Percentiles rank a stretch among this genome's conserved stretches.
Conservation (phyloP, 2,797 vertebrate genomes). For the Ptychadena robeensis region DNA sequence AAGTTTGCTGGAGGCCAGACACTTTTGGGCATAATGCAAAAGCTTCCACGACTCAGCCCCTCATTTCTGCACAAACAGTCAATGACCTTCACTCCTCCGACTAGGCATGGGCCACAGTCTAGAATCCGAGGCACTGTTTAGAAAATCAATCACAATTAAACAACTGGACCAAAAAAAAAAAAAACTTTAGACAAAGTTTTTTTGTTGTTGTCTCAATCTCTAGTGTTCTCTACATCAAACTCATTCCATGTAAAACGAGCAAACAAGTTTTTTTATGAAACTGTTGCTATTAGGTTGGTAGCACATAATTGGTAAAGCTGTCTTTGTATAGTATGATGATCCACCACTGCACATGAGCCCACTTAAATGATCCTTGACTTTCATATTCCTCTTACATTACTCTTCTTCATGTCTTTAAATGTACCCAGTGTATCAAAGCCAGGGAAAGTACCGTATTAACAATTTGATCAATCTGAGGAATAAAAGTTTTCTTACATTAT, state of each 20-base stretch:
- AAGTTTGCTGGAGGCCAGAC: constrained; percentile 81
- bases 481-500: neutral
- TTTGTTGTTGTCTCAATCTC: no score
- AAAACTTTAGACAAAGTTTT: neutral
- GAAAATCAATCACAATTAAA: neutral
- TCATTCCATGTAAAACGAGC: no score
- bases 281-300: neutral
- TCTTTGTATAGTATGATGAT: neutral
- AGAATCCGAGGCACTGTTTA: constrained; percentile 82
- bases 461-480: neutral
- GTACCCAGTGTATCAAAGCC: no score
- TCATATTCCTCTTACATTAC: no score
- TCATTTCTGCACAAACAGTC: constrained; percentile 83
- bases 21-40: constrained; percentile 84
- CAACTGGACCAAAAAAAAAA: neutral
- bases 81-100: constrained; percentile 83
- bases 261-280: no score
- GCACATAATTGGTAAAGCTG: neutral
- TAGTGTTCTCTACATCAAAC: no score
- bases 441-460: neutral
- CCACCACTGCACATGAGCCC: no score
- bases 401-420: no score
- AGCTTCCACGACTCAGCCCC: constrained; percentile 81
- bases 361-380: no score
- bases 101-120: constrained; percentile 88